A percentile compares a stretch with the other conserved stretches of the same genome.
phyloP scores from a whole-genome alignment of 1,140 invertebrate species.

The Bombus soroeensis region DNA sequence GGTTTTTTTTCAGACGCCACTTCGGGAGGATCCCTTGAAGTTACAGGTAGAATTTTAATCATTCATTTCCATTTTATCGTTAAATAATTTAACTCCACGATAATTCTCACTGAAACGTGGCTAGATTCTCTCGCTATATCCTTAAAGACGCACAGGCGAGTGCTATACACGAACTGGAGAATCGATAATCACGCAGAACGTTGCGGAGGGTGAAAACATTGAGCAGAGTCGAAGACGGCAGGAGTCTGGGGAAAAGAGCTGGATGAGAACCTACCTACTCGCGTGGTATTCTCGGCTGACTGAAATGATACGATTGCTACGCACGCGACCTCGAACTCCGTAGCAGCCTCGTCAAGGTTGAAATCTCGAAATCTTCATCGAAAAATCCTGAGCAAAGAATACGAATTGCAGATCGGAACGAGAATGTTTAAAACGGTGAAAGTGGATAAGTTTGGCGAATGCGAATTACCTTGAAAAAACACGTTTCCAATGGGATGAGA shows the following conservation, averaged over 20 bases:
- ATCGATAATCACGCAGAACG: constrained; percentile 27
- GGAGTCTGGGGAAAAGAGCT: background rate
- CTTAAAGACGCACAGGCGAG: background rate
- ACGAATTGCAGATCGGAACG: too few species aligned
- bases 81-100: too few species aligned
- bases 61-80: too few species aligned
- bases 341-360: background rate
- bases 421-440: background rate
- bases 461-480: background rate
- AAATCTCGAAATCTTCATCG: background rate
- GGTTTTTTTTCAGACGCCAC: too few species aligned
- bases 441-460: background rate
- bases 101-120: background rate
- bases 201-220: background rate
- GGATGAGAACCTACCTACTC: too few species aligned
- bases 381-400: background rate
- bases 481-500: background rate
- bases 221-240: background rate
- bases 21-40: too few species aligned
- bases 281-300: too few species aligned
- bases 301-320: background rate
- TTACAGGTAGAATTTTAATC: too few species aligned
- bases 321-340: constrained; percentile 39
- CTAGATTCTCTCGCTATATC: background rate
- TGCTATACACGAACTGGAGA: background rate